Evolutionary conservation across 2,113 vertebrate species (phyloP).

Genomic region (Zosterops lateralis): DNA sequence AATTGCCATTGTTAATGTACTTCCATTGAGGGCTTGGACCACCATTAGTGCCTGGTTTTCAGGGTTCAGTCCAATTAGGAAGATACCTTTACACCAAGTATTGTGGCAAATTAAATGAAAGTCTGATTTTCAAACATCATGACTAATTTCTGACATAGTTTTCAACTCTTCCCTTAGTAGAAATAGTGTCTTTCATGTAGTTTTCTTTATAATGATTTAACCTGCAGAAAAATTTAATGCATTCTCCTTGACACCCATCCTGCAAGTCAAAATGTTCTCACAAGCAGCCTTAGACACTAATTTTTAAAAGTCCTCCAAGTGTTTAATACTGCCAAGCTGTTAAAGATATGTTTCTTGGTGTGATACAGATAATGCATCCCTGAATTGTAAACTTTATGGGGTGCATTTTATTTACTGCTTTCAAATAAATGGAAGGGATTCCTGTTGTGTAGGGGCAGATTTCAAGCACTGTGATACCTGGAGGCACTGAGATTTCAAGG

Average conservation of each 20-base stretch:
- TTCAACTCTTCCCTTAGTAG: slow-evolving; percentile 16
- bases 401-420: neutral
- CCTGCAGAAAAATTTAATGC: slow-evolving; percentile 27
- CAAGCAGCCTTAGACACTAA: neutral
- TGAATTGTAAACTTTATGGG: neutral
- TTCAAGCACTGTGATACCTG: neutral
- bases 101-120: slow-evolving; percentile 17
- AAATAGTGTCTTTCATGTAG: slow-evolving; percentile 40
- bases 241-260: slow-evolving; percentile 43
- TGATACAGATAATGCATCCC: neutral
- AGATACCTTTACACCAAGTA: neutral
- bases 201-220: slow-evolving; percentile 36
- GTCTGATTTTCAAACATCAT: slow-evolving; percentile 30
- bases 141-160: slow-evolving; percentile 39
- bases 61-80: neutral
- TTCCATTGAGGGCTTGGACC: neutral
- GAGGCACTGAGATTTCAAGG: neutral
- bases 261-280: slow-evolving; percentile 10
- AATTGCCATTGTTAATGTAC: neutral
- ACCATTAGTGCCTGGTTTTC: neutral
- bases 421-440: neutral
- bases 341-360: neutral
- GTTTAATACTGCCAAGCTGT: neutral
- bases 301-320: slow-evolving; percentile 9
- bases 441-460: neutral